Percentiles rank a stretch among this genome's conserved stretches.
Conservation (phyloP, 1,140 invertebrate genomes). For the Aphaenogaster rudis region DNA sequence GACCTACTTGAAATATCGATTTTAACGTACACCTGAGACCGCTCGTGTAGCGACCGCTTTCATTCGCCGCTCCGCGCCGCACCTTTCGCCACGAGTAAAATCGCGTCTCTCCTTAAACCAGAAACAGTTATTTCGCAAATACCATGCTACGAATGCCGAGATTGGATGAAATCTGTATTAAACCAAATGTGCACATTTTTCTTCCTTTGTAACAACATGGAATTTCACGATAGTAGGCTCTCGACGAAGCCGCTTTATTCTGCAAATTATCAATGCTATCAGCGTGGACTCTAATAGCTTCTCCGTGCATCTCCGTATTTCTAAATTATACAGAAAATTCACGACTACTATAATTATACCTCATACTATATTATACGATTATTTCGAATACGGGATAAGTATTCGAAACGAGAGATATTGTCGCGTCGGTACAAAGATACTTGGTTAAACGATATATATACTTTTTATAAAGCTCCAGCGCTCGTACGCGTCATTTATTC, state of each 20-base stretch:
- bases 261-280: background rate
- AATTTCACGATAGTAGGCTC: background rate
- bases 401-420: background rate
- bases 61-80: conserved; percentile 25
- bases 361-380: background rate
- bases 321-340: background rate
- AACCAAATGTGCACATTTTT: background rate
- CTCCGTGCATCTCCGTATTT: background rate
- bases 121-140: background rate
- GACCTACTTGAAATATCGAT: conserved; percentile 84
- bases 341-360: background rate
- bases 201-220: background rate
- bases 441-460: background rate
- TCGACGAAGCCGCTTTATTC: background rate
- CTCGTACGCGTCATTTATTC: background rate
- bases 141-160: background rate
- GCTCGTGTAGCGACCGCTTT: conserved; percentile 74
- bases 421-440: background rate
- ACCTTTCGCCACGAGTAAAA: conserved; percentile 18
- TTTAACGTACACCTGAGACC: conserved; percentile 76
- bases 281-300: background rate
- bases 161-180: background rate
- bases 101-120: background rate
- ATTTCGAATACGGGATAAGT: background rate
- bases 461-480: background rate